Evolutionary conservation across 2,797 vertebrate species (phyloP).

Genomic region (Sternotherus odoratus): DNA sequence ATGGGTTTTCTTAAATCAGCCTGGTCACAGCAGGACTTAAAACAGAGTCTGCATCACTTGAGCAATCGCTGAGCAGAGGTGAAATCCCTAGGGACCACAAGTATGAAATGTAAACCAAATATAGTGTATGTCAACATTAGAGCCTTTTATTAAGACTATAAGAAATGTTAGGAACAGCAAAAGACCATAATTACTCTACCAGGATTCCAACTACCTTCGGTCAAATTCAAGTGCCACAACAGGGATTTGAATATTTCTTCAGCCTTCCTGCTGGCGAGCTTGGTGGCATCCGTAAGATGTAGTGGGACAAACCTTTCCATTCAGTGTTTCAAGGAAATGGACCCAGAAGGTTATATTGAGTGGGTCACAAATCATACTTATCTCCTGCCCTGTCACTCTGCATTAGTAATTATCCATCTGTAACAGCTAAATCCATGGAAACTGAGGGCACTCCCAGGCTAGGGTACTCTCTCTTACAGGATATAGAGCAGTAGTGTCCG

Average conservation of each 20-base stretch:
- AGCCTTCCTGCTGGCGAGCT: background rate
- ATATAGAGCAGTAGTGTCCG: too few species aligned
- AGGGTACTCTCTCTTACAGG: too few species aligned
- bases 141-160: background rate
- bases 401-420: background rate
- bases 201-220: background rate
- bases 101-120: background rate
- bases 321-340: background rate
- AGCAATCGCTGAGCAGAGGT: background rate
- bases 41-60: background rate
- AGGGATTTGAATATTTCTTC: background rate
- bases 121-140: background rate
- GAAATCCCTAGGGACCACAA: background rate
- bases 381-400: background rate
- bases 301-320: background rate
- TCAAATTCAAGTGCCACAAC: background rate
- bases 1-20: background rate
- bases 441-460: too few species aligned
- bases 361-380: background rate
- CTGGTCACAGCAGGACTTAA: conserved; percentile 2
- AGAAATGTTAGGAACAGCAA: background rate
- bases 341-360: background rate
- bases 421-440: too few species aligned
- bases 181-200: background rate
- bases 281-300: background rate